phyloP scores from a whole-genome alignment of 2,888 invertebrate genomes.

The Dusona sp. region DNA sequence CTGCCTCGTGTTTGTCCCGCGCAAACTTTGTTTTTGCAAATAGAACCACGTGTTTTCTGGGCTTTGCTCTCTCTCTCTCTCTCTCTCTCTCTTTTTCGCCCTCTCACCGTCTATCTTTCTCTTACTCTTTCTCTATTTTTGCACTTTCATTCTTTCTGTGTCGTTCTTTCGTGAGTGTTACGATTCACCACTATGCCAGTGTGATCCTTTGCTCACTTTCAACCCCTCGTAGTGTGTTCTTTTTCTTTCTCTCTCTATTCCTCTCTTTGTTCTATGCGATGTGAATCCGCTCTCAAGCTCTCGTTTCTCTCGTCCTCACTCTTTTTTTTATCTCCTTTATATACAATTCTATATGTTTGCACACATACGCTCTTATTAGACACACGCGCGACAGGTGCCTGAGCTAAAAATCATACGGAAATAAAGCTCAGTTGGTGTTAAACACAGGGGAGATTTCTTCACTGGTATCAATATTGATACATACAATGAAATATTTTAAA shows the following conservation, averaged over 20 bases:
- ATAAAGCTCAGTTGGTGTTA: conserved; percentile 20
- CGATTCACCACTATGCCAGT: conserved; percentile 64
- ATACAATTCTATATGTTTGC: conserved; percentile 43
- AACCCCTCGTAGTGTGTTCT: conserved; percentile 63
- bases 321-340: conserved; percentile 28
- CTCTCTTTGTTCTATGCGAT: conserved; percentile 52
- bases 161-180: conserved; percentile 59
- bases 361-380: conserved; percentile 73
- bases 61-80: conserved; percentile 71
- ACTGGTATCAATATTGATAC: conserved; percentile 7
- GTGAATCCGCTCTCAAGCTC: conserved; percentile 34
- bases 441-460: conserved; percentile 4
- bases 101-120: conserved; percentile 59
- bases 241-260: conserved; percentile 64
- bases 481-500: not conserved
- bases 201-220: conserved; percentile 68
- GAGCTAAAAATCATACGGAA: conserved; percentile 36
- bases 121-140: conserved; percentile 55
- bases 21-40: conserved; percentile 84
- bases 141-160: conserved; percentile 58
- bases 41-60: conserved; percentile 81
- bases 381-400: conserved; percentile 79
- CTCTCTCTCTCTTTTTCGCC: conserved; percentile 67
- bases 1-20: conserved; percentile 80
- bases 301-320: conserved; percentile 63